Evolutionary conservation across 2,113 vertebrate genomes (phyloP), one percentile per base, ranked within the genome.

Genomic region (Lophius piscatorius): DNA sequence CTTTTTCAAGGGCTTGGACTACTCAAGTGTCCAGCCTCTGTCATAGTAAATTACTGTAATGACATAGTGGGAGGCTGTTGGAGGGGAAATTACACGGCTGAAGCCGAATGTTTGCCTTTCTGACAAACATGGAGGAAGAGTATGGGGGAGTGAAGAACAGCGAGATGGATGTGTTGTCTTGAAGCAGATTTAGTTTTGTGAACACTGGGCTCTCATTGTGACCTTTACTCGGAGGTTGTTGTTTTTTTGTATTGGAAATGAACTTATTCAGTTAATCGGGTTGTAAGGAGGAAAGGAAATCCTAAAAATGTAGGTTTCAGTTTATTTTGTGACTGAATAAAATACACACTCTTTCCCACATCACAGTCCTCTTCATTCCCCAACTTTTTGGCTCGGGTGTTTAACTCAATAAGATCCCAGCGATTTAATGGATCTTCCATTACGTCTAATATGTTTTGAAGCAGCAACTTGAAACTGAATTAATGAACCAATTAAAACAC

Each of bases 21-120:
- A n/a, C n/a, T n/a, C n/a, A n/a, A n/a, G n/a, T n/a, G 34, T 21
- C 54, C 59, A 14, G 47, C 51, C 55, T 8, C 16, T 36, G 20
- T 72, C 70, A 66, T 4, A 33, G 55, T 46, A 14, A 74, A 76
- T 61, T 54, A 21, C 58, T 47, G 45, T 61, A 73, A 76, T 36
- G 63, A 62, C 39, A 64, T 18, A 21, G 31, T 46, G 56, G 67
- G 20, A 10, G 26, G 24, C 64, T 61, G 39, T 20, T 45, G 24
- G 24, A 57, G 20, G 47, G 67, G 59, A 21, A 16, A 45, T 58
- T 48, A 64, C 41, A 69, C 51, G 63, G 58, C 36, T 36, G 21
- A 60, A 20, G 55, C 20, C 3, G 31, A 59, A 11, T 70, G 73
- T 70, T 73, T 78, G 66, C 6, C 58, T 81, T 31, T 48, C 41